Base-by-base conservation (phyloP, 2,888 invertebrate genomes). In the Chrysolina haemoptera region DNA sequence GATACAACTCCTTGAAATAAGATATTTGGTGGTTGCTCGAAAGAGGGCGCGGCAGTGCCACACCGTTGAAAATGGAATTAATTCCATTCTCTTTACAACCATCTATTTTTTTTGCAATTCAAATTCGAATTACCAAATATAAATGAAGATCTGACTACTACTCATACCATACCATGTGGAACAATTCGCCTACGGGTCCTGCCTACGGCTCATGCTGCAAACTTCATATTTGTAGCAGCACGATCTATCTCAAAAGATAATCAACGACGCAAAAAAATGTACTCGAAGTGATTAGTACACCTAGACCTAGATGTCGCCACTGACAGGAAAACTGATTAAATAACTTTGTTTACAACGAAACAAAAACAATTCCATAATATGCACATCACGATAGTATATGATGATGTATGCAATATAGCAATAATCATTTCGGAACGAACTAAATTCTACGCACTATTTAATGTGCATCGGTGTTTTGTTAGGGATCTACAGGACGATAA, bases 271-370 rank as follows among this genome's bases (percentile, higher is more conserved):
- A 8, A 43, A 43, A 43, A 8, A 27, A 27, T 27, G 2, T 14
- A 14, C 2, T 43, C 3, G 8, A 35, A 22, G 27, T 59, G 27
- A 27, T 59, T 59, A 14, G 9, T 16, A 10, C 12, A 6, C 18
- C 14, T 59, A 1, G 35, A 35, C n/a, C 27, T 59, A 59, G 59
- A 35, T 59, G 59, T 27, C 59, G 59, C 59, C 59, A 59, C 35
- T 18, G 35, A 59, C 27, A 6, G 35, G 16, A 22, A 59, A 27
- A 27, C 4, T n/a, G 27, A 59, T 59, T 59, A 4, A 35, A 27
- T 9, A 59, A 59, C 35, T 35, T n/a, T 59, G 59, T 59, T 59
- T 59, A 59, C 59, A 59, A 27, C 59, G 59, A 35, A 59, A 59
- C 59, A 1, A 59, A 27, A 59, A 22, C 27, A 59, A 27, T 35